Evolutionary conservation across 2,888 invertebrate genomes (phyloP).

Genomic region (Lottia scabra): DNA sequence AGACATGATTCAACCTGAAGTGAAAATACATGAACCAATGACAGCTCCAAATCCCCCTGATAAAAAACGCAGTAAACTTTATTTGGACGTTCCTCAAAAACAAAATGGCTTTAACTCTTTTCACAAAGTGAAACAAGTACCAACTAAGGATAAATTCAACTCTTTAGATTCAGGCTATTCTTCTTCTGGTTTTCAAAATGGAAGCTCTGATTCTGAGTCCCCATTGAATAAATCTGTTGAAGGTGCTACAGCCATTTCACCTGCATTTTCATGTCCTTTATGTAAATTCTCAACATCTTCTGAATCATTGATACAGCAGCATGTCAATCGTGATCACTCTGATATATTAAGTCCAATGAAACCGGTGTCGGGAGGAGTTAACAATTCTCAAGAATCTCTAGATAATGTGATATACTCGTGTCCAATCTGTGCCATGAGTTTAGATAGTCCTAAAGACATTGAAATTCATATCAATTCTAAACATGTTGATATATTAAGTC

Average conservation of each 20-base stretch:
- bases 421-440: constrained; percentile 82
- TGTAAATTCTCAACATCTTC: constrained; percentile 82
- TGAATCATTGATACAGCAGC: constrained; percentile 81
- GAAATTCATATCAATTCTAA: constrained; percentile 89
- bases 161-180: background rate
- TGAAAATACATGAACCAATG: background rate
- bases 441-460: constrained; percentile 76
- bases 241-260: background rate
- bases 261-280: constrained; percentile 76
- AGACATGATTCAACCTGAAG: background rate
- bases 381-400: constrained; percentile 67
- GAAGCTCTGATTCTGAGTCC: constrained; percentile 1
- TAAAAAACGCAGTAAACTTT: constrained; percentile 15
- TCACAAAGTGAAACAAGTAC: constrained; percentile 1
- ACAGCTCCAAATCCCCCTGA: background rate
- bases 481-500: constrained; percentile 84
- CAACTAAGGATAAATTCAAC: background rate
- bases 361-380: background rate
- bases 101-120: background rate
- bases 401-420: constrained; percentile 73
- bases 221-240: background rate
- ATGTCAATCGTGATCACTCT: constrained; percentile 86
- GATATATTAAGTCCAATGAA: constrained; percentile 46
- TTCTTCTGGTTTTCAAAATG: background rate
- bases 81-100: constrained; percentile 17